A percentile compares a stretch with the other conserved stretches of the same genome.
These are phyloP conservation scores for Coremacera marginata DNA, from an alignment of 2,888 invertebrate species.

Conservation along the genomic window DNA sequence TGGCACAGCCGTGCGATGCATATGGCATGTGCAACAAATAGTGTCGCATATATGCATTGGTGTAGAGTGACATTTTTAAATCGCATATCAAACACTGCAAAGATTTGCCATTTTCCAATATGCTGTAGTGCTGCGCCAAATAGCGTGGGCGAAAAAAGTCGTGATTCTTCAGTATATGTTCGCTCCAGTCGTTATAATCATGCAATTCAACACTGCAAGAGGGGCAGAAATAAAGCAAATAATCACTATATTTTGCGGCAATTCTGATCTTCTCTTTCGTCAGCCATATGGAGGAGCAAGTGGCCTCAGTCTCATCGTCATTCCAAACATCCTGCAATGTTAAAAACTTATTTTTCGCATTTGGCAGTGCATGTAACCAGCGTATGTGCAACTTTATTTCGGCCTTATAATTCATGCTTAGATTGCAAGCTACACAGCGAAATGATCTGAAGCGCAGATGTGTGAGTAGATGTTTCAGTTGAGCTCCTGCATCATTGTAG, in stretches of 20 bases:
- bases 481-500: not conserved
- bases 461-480: slow-evolving; percentile 32
- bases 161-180: not conserved
- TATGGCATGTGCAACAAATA: not conserved
- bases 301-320: not conserved
- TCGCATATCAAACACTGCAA: not conserved
- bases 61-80: not conserved
- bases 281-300: not conserved
- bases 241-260: not conserved
- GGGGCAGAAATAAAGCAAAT: slow-evolving; percentile 6
- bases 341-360: not conserved
- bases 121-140: not conserved
- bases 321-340: not conserved
- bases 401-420: slow-evolving; percentile 27
- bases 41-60: not conserved
- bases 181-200: not conserved
- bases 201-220: slow-evolving; percentile 2
- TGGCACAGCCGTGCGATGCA: not conserved
- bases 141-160: slow-evolving; percentile 9
- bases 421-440: slow-evolving; percentile 29
- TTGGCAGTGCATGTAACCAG: slow-evolving; percentile 21
- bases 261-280: not conserved
- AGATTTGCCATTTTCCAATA: not conserved
- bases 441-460: slow-evolving; percentile 30
- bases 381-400: slow-evolving; percentile 36